Evolutionary conservation across 2,113 vertebrate species (phyloP), one percentile per base, ranked within the genome.

Genomic region (Hemichromis elongatus): DNA sequence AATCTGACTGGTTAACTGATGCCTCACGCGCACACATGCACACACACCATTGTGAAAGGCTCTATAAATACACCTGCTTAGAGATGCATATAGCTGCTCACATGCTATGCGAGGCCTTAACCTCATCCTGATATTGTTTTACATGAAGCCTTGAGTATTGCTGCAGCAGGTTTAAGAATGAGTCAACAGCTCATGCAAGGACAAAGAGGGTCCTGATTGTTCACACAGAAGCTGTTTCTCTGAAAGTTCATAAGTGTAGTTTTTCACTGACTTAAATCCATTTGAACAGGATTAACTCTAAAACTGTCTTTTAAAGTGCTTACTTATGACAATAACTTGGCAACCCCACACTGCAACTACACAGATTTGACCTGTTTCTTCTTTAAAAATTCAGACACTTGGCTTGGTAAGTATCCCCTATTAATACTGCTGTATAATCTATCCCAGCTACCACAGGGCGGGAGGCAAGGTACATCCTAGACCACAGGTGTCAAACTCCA

Each of bases 31-130:
- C 77, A 57, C 35, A 40, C 35, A 55, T 26, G 84, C 33, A 50
- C 73, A 52, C 40, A 50, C 16, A 30, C 7, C 77, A 88, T 85
- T 89, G 83, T 80, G 14, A 21, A 80, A 1, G 55, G n/a, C 53
- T 88, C 93, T 89, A 94, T 92, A 93, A 94, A 94, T 95, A 94
- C 80, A 90, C 90, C 83, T 84, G 87, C 70, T 83, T 83, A 37
- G 80, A 83, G 86, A 89, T 85, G 86, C 85, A 91, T 82, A 88
- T 80, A 84, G 61, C 75, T 4, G 33, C 81, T 77, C 80, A 85
- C 89, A 86, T 35, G 81, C 53, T 70, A 85, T 86, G 78, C 11
- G 68, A 77, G 42, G n/a, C 82, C 11, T 30, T 83, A 80, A 90
- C 88, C 89, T 93, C 90, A 84, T 92, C 84, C 79, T 83, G 81